Conservation (phyloP, 1,140 invertebrate genomes). For the Drosophila insularis region DNA sequence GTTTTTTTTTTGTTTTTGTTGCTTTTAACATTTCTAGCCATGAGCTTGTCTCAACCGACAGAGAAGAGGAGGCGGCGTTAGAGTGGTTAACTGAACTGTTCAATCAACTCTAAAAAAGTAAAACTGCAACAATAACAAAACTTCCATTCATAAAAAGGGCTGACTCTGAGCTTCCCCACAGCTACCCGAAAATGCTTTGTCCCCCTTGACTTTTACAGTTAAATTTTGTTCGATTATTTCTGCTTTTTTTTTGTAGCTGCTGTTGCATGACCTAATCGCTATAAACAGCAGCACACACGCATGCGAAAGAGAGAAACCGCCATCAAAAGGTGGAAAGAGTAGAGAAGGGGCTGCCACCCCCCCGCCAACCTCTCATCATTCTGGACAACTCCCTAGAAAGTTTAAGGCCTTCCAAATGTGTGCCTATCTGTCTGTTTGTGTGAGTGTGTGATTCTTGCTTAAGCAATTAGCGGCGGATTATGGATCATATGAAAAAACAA, state of each 20-base stretch:
- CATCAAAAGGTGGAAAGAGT: constrained; percentile 24
- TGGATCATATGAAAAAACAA: constrained; percentile 23
- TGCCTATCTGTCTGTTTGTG: background rate
- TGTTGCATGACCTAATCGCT: constrained; percentile 78
- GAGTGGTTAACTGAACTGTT: constrained; percentile 27
- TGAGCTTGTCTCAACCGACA: background rate
- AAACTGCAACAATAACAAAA: constrained; percentile 24
- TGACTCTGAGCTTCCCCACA: background rate
- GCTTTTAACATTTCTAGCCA: background rate
- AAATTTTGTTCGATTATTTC: constrained; percentile 25
- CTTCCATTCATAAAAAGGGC: constrained; percentile 70
- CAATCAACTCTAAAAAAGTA: constrained; percentile 36
- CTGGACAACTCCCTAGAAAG: constrained; percentile 66
- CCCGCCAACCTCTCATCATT: constrained; percentile 1
- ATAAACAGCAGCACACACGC: constrained; percentile 46
- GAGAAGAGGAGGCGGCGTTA: constrained; percentile 7
- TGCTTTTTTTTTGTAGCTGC: constrained; percentile 47
- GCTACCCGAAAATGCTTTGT: constrained; percentile 47
- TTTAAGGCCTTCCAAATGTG: constrained; percentile 37
- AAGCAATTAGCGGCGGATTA: constrained; percentile 57
- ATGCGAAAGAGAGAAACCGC: constrained; percentile 47
- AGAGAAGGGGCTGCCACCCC: background rate
- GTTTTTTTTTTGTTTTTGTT: constrained; percentile 37
- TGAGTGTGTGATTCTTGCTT: constrained; percentile 39
- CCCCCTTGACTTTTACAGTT: background rate